Evolutionary conservation across 1,140 invertebrate genomes (phyloP).

Genomic region (Dolichoris vasculosae): DNA sequence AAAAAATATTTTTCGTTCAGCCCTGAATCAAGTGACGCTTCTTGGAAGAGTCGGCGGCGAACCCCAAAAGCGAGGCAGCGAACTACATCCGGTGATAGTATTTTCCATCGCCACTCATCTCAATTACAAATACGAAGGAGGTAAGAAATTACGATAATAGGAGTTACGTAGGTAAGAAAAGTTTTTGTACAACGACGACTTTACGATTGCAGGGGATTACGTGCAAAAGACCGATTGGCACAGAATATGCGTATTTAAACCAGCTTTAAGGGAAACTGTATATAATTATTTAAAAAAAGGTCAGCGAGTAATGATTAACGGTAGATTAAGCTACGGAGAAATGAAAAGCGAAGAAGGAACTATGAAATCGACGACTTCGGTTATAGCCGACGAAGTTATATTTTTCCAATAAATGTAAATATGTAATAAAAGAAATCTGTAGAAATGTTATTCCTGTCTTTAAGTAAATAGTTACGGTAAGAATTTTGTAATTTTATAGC

Average conservation of each 20-base stretch:
- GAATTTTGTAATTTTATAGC: too few relatives aligned
- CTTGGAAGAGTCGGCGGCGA: conserved; percentile 90
- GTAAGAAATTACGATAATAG: conserved; percentile 75
- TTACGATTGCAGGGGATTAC: conserved; percentile 79
- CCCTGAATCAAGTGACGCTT: conserved; percentile 89
- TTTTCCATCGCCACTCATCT: conserved; percentile 93
- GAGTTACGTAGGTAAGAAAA: conserved; percentile 69
- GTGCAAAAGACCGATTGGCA: conserved; percentile 94
- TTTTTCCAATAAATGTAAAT: conserved; percentile 77
- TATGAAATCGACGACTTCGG: conserved; percentile 81
- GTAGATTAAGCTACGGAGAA: conserved; percentile 90
- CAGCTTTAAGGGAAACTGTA: conserved; percentile 84
- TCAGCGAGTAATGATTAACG: conserved; percentile 88
- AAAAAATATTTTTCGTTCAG: conserved; percentile 72
- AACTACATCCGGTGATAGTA: conserved; percentile 88
- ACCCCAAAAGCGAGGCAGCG: conserved; percentile 87
- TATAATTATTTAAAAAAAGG: conserved; percentile 89
- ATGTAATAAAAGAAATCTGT: background rate
- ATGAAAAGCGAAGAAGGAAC: conserved; percentile 86
- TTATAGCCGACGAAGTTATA: conserved; percentile 91
- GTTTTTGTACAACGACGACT: conserved; percentile 21
- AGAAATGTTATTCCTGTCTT: too few relatives aligned
- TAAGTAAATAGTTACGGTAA: too few relatives aligned
- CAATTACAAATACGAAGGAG: conserved; percentile 81
- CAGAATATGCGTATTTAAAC: conserved; percentile 90